phyloP scores from a whole-genome alignment of 2,888 invertebrate species.

The Andrena chrysosceles region DNA sequence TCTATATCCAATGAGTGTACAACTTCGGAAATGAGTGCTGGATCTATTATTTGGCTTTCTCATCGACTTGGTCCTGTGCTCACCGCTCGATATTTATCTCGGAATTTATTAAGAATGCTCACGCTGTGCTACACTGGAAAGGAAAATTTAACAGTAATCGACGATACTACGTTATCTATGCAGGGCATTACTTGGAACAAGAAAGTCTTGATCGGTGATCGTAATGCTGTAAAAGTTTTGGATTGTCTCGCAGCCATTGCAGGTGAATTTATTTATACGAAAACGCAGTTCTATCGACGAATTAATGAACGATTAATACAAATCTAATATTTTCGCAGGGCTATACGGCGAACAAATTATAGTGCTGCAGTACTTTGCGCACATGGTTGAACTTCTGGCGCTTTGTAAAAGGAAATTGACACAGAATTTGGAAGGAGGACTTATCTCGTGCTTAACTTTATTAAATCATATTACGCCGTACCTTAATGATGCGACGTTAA shows the following conservation, averaged over 20 bases:
- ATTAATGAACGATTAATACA: background rate
- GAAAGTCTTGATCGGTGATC: conserved; percentile 91
- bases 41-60: conserved; percentile 96
- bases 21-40: conserved; percentile 94
- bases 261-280: conserved; percentile 85
- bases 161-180: conserved; percentile 83
- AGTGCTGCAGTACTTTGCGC: conserved; percentile 95
- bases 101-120: conserved; percentile 96
- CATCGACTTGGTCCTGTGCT: conserved; percentile 97
- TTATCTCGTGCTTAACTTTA: conserved; percentile 93
- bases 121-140: conserved; percentile 96
- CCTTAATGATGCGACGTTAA: conserved; percentile 92
- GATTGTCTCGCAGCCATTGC: conserved; percentile 96
- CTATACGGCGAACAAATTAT: conserved; percentile 96
- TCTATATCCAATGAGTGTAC: conserved; percentile 84
- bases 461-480: conserved; percentile 93
- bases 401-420: conserved; percentile 93
- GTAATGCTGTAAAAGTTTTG: conserved; percentile 94
- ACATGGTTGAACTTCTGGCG: conserved; percentile 93
- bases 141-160: conserved; percentile 89
- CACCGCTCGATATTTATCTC: conserved; percentile 95
- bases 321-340: conserved; percentile 85
- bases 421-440: conserved; percentile 93
- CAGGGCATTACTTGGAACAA: conserved; percentile 88
- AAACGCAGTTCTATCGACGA: background rate